Evolutionary conservation across 2,888 invertebrate genomes (phyloP), one percentile per base, ranked within the genome.

Genomic region (Antheraea yamamai): DNA sequence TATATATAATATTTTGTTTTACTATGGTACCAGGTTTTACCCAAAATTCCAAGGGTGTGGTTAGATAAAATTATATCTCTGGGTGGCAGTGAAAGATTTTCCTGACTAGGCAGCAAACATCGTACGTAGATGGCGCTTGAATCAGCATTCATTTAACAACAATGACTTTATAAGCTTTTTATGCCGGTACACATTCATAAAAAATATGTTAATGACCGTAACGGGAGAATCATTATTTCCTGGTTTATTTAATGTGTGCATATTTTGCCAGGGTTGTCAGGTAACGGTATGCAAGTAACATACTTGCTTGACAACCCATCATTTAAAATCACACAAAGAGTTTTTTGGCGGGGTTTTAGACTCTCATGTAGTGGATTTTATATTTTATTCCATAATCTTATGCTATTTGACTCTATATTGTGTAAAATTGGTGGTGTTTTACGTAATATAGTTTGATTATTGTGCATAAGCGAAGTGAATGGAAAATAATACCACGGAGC

Each of bases 1-100:
- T 47, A 75, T 79, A 77, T 81, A 81, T 84, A 83, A n/a, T n/a
- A 10, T 26, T 39, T 70, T 39, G 6, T 0, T 70, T 39, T n/a
- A 39, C 35, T 39, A 70, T 18, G 2, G 64, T 66, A 66, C 4
- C 2, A 66, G 20, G 16, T 30, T 66, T 30, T 16, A 66, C 12
- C 12, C 30, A 66, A 66, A 66, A 66, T 26, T 30, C 64, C 64
- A 66, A 16, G 26, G 64, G 64, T 66, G 30, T 66, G 64, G 10
- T 16, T 66, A 66, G 16, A 66, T 26, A 64, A 64, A 61, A 23
- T 66, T 14, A 26, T 30, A 8, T 66, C 2, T 66, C 30, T 66
- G 30, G 64, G 30, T 66, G 16, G 30, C 6, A 66, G 26, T 66
- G 30, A 30, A 30, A 23, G 61, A 12, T n/a, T 61, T n/a, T 61